Evolutionary conservation across 2,888 invertebrate genomes (phyloP).

Genomic region (Aspidiotus rigidus): DNA sequence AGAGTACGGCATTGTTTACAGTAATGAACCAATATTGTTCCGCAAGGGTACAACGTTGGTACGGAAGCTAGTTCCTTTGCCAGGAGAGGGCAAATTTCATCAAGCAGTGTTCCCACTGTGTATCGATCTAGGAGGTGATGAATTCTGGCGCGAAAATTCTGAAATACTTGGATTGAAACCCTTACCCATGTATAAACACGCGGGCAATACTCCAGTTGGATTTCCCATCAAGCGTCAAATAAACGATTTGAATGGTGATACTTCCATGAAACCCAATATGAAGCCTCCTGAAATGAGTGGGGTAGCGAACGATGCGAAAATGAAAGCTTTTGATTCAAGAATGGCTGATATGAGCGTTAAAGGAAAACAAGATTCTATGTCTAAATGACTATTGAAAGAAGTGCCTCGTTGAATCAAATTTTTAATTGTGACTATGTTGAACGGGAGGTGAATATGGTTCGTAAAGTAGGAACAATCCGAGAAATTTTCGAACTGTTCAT

Average conservation of each 20-base stretch:
- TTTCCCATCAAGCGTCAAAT: constrained; percentile 29
- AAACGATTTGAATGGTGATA: constrained; percentile 29
- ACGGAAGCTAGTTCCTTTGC: constrained; percentile 49
- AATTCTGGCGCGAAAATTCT: constrained; percentile 71
- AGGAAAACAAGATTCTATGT: constrained; percentile 16
- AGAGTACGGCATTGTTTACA: constrained; percentile 87
- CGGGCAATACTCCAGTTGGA: constrained; percentile 5
- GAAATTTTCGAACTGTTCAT: no score
- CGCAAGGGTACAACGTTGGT: constrained; percentile 81
- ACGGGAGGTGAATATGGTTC: no score
- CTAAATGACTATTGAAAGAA: constrained; percentile 2
- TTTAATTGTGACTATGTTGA: no score
- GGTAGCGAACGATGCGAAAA: constrained; percentile 19
- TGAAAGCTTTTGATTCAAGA: constrained; percentile 22
- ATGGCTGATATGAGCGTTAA: constrained; percentile 24
- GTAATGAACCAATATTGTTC: constrained; percentile 73
- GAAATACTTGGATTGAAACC: constrained; percentile 48
- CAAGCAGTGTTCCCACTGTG: constrained; percentile 53
- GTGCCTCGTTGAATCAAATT: no score
- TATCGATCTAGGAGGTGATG: constrained; percentile 74
- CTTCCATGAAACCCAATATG: constrained; percentile 11
- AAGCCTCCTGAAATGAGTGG: constrained; percentile 23
- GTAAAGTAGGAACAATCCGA: no score
- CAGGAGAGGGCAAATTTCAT: constrained; percentile 45
- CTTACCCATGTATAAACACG: constrained; percentile 17